phyloP scores from a whole-genome alignment of 2,113 vertebrate species.

The Cheilinus undulatus region DNA sequence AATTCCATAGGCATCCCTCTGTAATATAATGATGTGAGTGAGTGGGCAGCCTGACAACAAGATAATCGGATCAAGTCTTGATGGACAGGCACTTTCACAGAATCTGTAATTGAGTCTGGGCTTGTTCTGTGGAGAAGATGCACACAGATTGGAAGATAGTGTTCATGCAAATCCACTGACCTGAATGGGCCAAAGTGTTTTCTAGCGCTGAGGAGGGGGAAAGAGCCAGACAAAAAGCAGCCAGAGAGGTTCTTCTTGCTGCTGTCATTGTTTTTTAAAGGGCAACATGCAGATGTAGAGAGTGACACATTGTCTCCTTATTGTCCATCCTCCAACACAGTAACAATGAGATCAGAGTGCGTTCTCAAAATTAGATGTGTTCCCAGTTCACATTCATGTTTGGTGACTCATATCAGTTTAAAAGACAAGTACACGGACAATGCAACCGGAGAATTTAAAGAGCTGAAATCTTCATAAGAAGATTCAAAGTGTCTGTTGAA shows the following conservation, averaged over 20 bases:
- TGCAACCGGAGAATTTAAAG: background rate
- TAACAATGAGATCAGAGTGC: background rate
- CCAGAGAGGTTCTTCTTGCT: background rate
- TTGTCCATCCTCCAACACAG: background rate
- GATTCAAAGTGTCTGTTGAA: too few relatives aligned
- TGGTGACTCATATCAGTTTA: background rate
- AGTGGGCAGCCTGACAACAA: slow-evolving; percentile 72
- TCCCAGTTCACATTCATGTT: background rate
- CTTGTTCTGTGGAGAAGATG: slow-evolving; percentile 38
- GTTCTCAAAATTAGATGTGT: background rate
- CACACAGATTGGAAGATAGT: slow-evolving; percentile 31
- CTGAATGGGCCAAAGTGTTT: slow-evolving; percentile 31
- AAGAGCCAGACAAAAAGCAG: background rate
- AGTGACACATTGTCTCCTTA: background rate
- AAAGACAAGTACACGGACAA: background rate
- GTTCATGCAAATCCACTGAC: slow-evolving; percentile 26
- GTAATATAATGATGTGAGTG: slow-evolving; percentile 72
- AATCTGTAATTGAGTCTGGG: slow-evolving; percentile 63
- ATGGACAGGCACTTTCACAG: slow-evolving; percentile 64
- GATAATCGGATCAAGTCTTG: slow-evolving; percentile 65
- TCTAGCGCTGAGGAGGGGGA: background rate
- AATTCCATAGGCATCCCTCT: slow-evolving; percentile 65
- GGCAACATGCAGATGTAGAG: background rate
- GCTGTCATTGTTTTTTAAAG: background rate
- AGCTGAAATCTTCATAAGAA: background rate